Conservation (phyloP, 2,113 vertebrate species). For the Bubo bubo region DNA sequence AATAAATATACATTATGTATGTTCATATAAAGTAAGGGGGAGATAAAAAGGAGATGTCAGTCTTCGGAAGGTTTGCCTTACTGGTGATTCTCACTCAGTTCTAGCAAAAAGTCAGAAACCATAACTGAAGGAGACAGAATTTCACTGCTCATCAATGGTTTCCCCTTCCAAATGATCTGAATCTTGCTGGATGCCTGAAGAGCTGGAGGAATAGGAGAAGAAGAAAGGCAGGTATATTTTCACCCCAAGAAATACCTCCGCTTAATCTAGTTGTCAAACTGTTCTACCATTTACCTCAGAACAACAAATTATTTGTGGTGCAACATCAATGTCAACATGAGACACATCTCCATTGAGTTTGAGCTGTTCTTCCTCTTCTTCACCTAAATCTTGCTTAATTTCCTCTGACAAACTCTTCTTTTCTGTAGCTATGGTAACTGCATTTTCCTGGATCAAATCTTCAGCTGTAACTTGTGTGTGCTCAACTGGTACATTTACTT, state of each 20-base stretch:
- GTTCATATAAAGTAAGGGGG: constrained; percentile 14
- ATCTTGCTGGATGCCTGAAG: constrained; percentile 55
- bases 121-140: constrained; percentile 62
- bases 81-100: constrained; percentile 50
- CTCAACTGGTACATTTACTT: constrained; percentile 52
- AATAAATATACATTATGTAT: constrained; percentile 23
- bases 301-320: constrained; percentile 97
- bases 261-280: constrained; percentile 56
- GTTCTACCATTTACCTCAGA: constrained; percentile 95
- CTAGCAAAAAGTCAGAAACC: constrained; percentile 66
- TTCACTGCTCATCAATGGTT: constrained; percentile 57
- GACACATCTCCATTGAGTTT: constrained; percentile 90
- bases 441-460: constrained; percentile 54
- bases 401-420: constrained; percentile 68
- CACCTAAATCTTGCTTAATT: constrained; percentile 63
- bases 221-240: constrained; percentile 71
- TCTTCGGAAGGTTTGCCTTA: constrained; percentile 46
- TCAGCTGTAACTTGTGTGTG: constrained; percentile 47
- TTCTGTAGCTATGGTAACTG: constrained; percentile 52
- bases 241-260: constrained; percentile 54
- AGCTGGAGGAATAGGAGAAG: constrained; percentile 68
- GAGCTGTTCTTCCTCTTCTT: constrained; percentile 76
- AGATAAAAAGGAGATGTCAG: background rate
- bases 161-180: constrained; percentile 60
- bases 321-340: constrained; percentile 84